Conservation (phyloP, 2,797 vertebrate species). For the Clarias platycephalus region DNA sequence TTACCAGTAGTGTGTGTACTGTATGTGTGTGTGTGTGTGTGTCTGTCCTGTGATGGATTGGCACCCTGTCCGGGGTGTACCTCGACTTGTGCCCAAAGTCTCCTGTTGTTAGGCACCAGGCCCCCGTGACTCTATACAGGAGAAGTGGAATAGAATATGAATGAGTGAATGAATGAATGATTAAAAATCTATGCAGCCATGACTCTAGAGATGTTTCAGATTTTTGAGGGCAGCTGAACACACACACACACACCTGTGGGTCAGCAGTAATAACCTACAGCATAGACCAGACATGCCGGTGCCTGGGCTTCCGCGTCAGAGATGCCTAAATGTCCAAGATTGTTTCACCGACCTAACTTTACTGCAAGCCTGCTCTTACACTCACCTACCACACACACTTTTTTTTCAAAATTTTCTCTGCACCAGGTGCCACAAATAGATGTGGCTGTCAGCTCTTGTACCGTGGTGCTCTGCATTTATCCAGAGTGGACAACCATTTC, state of each 20-base stretch:
- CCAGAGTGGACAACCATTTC: slow-evolving; percentile 27
- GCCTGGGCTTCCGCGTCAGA: slow-evolving; percentile 35
- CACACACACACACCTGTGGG: slow-evolving; percentile 47
- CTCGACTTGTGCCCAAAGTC: too few species aligned
- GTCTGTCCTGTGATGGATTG: too few species aligned
- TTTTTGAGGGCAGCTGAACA: slow-evolving; percentile 32
- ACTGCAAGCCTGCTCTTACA: slow-evolving; percentile 20
- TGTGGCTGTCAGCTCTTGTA: slow-evolving; percentile 8
- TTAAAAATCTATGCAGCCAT: slow-evolving; percentile 9
- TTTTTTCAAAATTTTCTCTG: slow-evolving; percentile 8
- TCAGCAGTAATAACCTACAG: slow-evolving; percentile 44
- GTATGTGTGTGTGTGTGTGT: too few species aligned
- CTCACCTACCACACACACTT: not conserved
- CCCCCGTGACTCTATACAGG: too few species aligned
- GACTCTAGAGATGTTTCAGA: slow-evolving; percentile 11
- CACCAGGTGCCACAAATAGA: slow-evolving; percentile 35
- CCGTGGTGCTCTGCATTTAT: slow-evolving; percentile 5
- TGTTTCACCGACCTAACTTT: slow-evolving; percentile 42
- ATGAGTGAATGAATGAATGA: too few species aligned
- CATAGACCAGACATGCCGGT: slow-evolving; percentile 47
- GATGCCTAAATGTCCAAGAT: slow-evolving; percentile 41
- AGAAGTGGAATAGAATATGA: too few species aligned
- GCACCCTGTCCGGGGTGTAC: too few species aligned
- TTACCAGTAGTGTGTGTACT: too few species aligned
- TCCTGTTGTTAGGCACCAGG: too few species aligned